phyloP scores from a whole-genome alignment of 1,140 invertebrate species.

The Campoletis sonorensis region DNA sequence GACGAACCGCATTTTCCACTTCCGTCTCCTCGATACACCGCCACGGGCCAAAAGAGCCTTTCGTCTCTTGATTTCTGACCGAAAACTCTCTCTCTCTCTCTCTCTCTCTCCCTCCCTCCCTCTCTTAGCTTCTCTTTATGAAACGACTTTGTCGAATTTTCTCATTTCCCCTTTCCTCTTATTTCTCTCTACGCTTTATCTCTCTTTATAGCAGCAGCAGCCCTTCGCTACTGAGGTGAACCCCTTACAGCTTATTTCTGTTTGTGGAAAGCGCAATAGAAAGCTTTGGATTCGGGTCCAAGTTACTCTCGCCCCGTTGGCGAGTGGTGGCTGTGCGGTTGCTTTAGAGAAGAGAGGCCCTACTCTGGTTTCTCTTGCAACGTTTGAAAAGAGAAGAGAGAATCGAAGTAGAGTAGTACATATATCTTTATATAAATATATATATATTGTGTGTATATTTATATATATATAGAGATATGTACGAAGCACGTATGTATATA shows the following conservation, averaged over 20 bases:
- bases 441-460: background rate
- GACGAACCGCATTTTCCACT: conserved; percentile 31
- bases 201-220: background rate
- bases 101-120: background rate
- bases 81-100: background rate
- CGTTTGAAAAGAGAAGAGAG: conserved; percentile 25
- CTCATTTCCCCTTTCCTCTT: background rate
- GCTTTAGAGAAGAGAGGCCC: conserved; percentile 2
- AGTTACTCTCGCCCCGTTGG: conserved; percentile 28
- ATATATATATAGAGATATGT: background rate
- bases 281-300: conserved; percentile 18
- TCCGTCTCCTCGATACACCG: conserved; percentile 8
- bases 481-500: background rate
- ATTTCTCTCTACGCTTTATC: background rate
- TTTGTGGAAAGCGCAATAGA: conserved; percentile 30
- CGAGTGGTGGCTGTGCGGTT: conserved; percentile 18
- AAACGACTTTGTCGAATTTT: conserved; percentile 5
- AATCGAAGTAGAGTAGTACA: background rate
- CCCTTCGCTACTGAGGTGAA: conserved; percentile 1
- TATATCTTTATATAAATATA: background rate
- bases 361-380: conserved; percentile 10
- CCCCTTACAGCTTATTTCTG: conserved; percentile 26
- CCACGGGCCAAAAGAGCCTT: background rate
- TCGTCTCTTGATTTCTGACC: conserved; percentile 18
- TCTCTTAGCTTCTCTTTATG: background rate